Evolutionary conservation across 2,888 invertebrate genomes (phyloP).

Genomic region (Tanypteryx hageni): DNA sequence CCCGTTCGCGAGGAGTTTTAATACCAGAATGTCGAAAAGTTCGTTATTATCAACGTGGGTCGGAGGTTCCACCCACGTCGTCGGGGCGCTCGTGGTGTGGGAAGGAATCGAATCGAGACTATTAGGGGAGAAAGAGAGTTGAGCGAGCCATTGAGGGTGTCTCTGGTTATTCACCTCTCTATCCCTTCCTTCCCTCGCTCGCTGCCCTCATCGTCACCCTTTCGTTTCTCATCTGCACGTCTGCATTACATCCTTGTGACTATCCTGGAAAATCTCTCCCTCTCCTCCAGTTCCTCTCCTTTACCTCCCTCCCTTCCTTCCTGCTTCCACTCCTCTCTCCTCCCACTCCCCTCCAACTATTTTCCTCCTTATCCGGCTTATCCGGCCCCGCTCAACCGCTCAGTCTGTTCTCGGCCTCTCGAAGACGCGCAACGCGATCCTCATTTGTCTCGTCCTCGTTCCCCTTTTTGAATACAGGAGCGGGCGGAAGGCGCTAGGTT

Average conservation of each 20-base stretch:
- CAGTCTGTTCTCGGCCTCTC: neutral
- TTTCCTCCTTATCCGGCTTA: no score
- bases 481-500: neutral
- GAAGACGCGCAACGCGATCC: neutral
- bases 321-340: neutral
- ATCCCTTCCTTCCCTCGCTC: neutral
- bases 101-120: constrained; percentile 55
- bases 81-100: neutral
- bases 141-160: neutral
- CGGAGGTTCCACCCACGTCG: constrained; percentile 11
- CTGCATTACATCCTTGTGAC: neutral
- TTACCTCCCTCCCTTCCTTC: neutral
- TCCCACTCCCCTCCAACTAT: no score
- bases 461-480: neutral
- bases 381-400: constrained; percentile 1
- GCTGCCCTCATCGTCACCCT: neutral
- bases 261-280: neutral
- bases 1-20: neutral
- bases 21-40: neutral
- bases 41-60: neutral
- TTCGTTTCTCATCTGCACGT: neutral
- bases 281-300: neutral
- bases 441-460: neutral
- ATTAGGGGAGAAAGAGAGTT: constrained; percentile 17
- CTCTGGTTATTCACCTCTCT: neutral